Evolutionary conservation across 2,888 invertebrate species (phyloP), one percentile per base, ranked within the genome.

Genomic region (Chironomus riparius): DNA sequence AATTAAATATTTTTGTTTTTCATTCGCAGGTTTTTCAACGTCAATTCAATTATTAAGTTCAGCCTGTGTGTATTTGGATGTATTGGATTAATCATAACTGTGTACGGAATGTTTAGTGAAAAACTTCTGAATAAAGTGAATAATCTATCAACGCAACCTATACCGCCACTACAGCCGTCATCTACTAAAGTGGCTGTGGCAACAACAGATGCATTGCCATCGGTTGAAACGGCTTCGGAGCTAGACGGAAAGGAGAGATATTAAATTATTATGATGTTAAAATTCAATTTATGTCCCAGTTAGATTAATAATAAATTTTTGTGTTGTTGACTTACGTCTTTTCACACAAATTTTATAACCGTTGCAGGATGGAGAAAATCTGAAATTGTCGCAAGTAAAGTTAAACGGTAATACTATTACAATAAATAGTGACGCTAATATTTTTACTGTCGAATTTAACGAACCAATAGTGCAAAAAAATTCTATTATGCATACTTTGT

Each of bases 31-130:
- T 15, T 70, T 50, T 18, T 70, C 6, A 50, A 18, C 50, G 21
- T 70, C 18, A 50, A 70, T 70, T 70, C 70, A n/a, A 18, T 70
- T 50, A 70, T 70, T 15, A 70, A 70, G 21, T 70, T 50, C 50
- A 22, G 22, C 6, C 10, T 15, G 0, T 12, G 18, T 22, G 15
- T 61, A 4, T 28, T 72, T 3, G 56, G 72, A 5, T 4, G 22
- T 61, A 15, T 15, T 21, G 72, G 72, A 56, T 72, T 72, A 21
- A 18, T 24, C 2, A 50, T 70, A 15, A 22, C 50, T 6, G 24
- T 50, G n/a, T 56, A 50, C 24, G n/a, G 50, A 50, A 56, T 70
- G 10, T 28, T 48, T 12, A 18, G n/a, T 28, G 61, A 56, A 1
- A 50, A n/a, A 5, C 24, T 21, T 2, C n/a, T 22, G 18, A 71